phyloP scores from a whole-genome alignment of 2,888 invertebrate genomes.

The Melanostoma mellinum region DNA sequence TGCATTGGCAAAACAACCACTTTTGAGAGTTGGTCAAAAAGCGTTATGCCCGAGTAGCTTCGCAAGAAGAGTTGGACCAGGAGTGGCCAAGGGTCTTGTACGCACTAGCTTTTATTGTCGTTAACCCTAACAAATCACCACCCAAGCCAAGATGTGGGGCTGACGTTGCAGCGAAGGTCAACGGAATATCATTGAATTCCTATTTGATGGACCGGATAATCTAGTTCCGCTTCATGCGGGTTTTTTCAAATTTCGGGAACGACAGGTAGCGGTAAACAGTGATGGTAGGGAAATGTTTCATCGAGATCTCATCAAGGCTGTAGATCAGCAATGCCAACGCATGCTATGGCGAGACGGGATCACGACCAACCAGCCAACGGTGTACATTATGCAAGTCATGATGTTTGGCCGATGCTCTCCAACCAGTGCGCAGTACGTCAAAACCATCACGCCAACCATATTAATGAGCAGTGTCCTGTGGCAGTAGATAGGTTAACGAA shows the following conservation, averaged over 20 bases:
- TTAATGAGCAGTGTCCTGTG: not conserved
- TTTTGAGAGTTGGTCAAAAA: constrained; percentile 48
- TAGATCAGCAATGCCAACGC: constrained; percentile 37
- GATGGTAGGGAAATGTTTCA: constrained; percentile 68
- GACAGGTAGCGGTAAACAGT: constrained; percentile 46
- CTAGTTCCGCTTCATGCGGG: constrained; percentile 40
- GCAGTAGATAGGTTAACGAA: not conserved
- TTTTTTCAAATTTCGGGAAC: constrained; percentile 58
- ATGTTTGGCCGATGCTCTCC: constrained; percentile 69
- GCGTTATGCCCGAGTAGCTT: constrained; percentile 56
- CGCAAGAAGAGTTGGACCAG: constrained; percentile 33
- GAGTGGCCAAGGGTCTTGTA: constrained; percentile 72
- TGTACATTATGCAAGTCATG: constrained; percentile 67
- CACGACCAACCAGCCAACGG: constrained; percentile 6
- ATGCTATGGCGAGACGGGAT: constrained; percentile 68
- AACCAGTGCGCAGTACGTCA: constrained; percentile 63
- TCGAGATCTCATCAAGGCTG: constrained; percentile 26
- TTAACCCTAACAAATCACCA: constrained; percentile 48
- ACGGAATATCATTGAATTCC: constrained; percentile 51
- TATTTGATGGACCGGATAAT: constrained; percentile 48
- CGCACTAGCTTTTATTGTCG: constrained; percentile 71
- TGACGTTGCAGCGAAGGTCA: constrained; percentile 56
- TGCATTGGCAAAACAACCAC: constrained; percentile 46
- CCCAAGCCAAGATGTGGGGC: constrained; percentile 48
- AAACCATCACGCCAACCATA: constrained; percentile 33